Evolutionary conservation across 1,140 invertebrate species (phyloP).

Genomic region (Cotesia glomerata): DNA sequence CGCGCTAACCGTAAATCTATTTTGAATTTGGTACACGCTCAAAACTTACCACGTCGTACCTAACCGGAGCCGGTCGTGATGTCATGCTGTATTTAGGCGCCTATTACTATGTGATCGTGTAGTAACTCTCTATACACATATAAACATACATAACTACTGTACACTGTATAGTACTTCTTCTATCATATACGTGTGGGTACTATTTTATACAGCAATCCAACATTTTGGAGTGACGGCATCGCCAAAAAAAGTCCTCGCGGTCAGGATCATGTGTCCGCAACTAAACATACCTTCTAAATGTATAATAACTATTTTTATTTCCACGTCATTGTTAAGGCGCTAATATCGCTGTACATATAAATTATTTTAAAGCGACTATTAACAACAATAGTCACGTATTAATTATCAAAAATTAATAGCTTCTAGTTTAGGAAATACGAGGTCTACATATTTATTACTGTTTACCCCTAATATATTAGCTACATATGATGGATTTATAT

Average conservation of each 20-base stretch:
- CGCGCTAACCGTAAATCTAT: slow-evolving; percentile 30
- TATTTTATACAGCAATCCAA: too few species aligned
- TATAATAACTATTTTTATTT: background rate
- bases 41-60: background rate
- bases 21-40: slow-evolving; percentile 30
- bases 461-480: too few species aligned
- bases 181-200: too few species aligned
- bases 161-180: too few species aligned
- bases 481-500: too few species aligned
- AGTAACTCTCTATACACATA: too few species aligned
- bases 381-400: background rate
- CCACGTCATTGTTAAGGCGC: background rate
- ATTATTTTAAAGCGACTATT: background rate
- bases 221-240: slow-evolving; percentile 20
- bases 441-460: too few species aligned
- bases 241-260: slow-evolving; percentile 14
- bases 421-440: background rate
- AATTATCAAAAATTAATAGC: background rate
- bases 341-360: background rate
- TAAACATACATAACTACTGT: too few species aligned
- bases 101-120: background rate
- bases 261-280: slow-evolving; percentile 7
- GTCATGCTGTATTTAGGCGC: slow-evolving; percentile 2
- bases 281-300: background rate
- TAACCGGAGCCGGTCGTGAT: slow-evolving; percentile 14